Conservation (phyloP, 2,113 vertebrate species). For the Spea multiplicata region DNA sequence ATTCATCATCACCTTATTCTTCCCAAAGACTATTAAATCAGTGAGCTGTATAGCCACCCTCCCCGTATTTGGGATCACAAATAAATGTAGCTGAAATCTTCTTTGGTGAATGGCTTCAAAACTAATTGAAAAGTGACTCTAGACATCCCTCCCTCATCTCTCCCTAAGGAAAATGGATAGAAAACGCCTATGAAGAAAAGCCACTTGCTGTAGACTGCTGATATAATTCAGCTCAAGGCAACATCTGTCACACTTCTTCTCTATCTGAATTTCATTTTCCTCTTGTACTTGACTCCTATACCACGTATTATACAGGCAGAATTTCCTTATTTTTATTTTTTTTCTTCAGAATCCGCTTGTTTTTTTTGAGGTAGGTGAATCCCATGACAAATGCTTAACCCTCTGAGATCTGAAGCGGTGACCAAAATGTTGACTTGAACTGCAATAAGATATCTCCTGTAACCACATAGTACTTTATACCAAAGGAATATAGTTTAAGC, state of each 20-base stretch:
- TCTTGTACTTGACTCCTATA: conserved; percentile 3
- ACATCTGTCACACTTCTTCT: conserved; percentile 36
- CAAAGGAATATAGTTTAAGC: too few species aligned
- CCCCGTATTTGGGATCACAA: not conserved
- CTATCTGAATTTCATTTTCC: conserved; percentile 21
- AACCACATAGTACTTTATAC: too few species aligned
- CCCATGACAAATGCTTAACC: conserved; percentile 6
- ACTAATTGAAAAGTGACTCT: conserved; percentile 15
- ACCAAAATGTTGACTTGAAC: too few species aligned
- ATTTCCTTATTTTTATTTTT: not conserved
- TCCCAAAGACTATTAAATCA: not conserved
- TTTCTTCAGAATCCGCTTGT: not conserved
- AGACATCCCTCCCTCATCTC: not conserved
- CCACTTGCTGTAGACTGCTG: conserved; percentile 23
- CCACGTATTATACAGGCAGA: conserved; percentile 5
- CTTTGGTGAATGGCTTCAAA: conserved; percentile 2
- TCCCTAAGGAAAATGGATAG: conserved; percentile 10
- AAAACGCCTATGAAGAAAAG: conserved; percentile 15
- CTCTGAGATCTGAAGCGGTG: not conserved
- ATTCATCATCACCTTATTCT: not conserved
- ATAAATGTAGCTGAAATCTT: not conserved
- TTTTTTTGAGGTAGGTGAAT: not conserved
- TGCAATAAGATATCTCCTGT: too few species aligned
- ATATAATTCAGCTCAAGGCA: conserved; percentile 31
- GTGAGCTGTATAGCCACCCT: not conserved